A percentile compares a stretch with the other conserved stretches of the same genome.
phyloP scores from a whole-genome alignment of 2,888 invertebrate species.

The Andrena praecox region DNA sequence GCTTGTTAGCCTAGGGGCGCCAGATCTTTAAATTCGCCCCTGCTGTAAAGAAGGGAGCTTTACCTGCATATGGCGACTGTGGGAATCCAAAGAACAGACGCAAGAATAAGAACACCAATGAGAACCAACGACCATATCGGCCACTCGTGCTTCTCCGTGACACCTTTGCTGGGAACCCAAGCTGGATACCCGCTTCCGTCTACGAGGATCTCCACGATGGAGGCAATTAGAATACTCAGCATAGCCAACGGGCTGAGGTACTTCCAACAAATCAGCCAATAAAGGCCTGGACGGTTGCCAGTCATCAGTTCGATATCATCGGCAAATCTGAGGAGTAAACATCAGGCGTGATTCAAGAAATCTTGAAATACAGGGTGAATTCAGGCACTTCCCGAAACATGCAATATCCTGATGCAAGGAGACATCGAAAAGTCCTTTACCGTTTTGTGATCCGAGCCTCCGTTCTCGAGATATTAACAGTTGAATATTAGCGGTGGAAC shows the following conservation, averaged over 20 bases:
- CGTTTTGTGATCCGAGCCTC: no score
- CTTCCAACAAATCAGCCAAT: slow-evolving; percentile 98
- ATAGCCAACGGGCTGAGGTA: slow-evolving; percentile 96
- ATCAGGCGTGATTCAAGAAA: background rate
- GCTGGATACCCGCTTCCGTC: slow-evolving; percentile 94
- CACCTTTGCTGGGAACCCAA: slow-evolving; percentile 91
- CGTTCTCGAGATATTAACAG: no score
- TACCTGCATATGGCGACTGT: slow-evolving; percentile 92
- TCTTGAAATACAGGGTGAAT: no score
- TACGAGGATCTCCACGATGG: slow-evolving; percentile 91
- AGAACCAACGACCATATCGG: slow-evolving; percentile 93
- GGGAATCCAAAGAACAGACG: slow-evolving; percentile 96
- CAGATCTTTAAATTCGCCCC: background rate
- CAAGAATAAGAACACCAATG: slow-evolving; percentile 90
- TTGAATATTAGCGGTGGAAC: no score
- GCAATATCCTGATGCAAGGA: no score
- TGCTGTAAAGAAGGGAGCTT: background rate
- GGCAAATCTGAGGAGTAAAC: slow-evolving; percentile 89
- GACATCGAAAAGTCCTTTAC: no score
- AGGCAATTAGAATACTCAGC: slow-evolving; percentile 93
- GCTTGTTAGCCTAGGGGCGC: no score
- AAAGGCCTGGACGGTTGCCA: slow-evolving; percentile 93
- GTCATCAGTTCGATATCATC: slow-evolving; percentile 98
- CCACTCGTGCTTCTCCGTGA: slow-evolving; percentile 93
- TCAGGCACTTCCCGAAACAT: no score